Evolutionary conservation across 2,888 invertebrate genomes (phyloP).

Genomic region (Dolichomitus sp.): DNA sequence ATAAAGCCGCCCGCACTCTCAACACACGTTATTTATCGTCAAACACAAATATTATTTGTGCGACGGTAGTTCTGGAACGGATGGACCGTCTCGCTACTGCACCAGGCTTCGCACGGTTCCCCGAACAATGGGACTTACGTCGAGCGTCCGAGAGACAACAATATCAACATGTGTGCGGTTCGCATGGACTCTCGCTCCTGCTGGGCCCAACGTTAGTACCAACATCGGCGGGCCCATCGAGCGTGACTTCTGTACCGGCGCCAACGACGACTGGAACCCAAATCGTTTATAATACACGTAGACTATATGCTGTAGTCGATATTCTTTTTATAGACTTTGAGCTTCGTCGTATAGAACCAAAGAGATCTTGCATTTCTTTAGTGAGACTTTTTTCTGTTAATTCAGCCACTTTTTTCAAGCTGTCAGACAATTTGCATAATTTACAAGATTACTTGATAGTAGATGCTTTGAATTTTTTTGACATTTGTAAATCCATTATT

Average conservation of each 20-base stretch:
- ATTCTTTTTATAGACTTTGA: background rate
- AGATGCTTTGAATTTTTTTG: too few relatives aligned
- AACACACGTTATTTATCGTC: constrained; percentile 72
- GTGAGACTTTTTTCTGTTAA: too few relatives aligned
- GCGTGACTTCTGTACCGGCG: constrained; percentile 74
- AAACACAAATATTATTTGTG: constrained; percentile 76
- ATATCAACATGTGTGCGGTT: constrained; percentile 60
- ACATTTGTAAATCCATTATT: too few relatives aligned
- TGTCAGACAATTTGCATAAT: too few relatives aligned
- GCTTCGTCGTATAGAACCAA: background rate
- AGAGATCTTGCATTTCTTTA: background rate
- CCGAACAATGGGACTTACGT: constrained; percentile 76
- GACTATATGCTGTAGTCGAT: background rate
- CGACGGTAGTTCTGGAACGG: constrained; percentile 56
- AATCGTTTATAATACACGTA: constrained; percentile 60
- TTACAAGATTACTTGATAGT: too few relatives aligned
- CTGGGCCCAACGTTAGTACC: constrained; percentile 19
- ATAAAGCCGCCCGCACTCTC: constrained; percentile 35
- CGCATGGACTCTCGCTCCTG: constrained; percentile 19
- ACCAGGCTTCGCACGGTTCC: constrained; percentile 74
- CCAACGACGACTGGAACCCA: constrained; percentile 54
- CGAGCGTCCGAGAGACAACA: constrained; percentile 67
- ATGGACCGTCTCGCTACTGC: constrained; percentile 57
- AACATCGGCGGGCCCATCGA: constrained; percentile 71
- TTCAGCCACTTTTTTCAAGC: too few relatives aligned